Evolutionary conservation across 2,113 vertebrate species (phyloP).

Genomic region (Hemichromis elongatus): DNA sequence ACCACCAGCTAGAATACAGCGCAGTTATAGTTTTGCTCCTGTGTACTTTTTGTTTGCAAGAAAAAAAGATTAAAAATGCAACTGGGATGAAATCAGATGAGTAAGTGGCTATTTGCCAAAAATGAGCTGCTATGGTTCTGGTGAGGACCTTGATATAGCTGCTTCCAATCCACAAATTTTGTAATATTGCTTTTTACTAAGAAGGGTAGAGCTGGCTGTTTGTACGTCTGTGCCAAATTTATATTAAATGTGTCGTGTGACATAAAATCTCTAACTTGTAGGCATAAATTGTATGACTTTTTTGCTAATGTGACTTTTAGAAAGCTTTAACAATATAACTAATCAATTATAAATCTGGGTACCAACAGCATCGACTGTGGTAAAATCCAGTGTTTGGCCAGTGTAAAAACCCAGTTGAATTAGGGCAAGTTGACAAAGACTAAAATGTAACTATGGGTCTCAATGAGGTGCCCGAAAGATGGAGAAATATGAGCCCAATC

Average conservation of each 20-base stretch:
- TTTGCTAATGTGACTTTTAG: background rate
- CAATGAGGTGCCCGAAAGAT: background rate
- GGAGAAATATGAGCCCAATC: background rate
- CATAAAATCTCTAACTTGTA: background rate
- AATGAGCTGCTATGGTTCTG: background rate
- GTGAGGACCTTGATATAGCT: background rate
- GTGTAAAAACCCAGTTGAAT: background rate
- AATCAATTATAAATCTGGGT: background rate
- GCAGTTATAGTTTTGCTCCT: background rate
- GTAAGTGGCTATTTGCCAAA: background rate
- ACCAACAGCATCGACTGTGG: background rate
- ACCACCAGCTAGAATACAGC: background rate
- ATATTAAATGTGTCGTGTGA: background rate
- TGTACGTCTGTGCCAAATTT: background rate
- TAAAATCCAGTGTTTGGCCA: too few relatives aligned
- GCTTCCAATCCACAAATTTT: background rate
- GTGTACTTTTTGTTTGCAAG: background rate
- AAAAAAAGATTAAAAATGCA: background rate
- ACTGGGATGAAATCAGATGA: background rate
- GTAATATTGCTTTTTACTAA: background rate
- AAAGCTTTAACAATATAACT: background rate
- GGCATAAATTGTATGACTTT: background rate
- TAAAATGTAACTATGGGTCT: background rate
- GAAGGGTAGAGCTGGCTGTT: background rate
- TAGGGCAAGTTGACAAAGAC: background rate